A percentile compares a stretch with the other conserved stretches of the same genome.
Evolutionary conservation across 1,140 invertebrate genomes (phyloP).

Genomic region (Littorina saxatilis): DNA sequence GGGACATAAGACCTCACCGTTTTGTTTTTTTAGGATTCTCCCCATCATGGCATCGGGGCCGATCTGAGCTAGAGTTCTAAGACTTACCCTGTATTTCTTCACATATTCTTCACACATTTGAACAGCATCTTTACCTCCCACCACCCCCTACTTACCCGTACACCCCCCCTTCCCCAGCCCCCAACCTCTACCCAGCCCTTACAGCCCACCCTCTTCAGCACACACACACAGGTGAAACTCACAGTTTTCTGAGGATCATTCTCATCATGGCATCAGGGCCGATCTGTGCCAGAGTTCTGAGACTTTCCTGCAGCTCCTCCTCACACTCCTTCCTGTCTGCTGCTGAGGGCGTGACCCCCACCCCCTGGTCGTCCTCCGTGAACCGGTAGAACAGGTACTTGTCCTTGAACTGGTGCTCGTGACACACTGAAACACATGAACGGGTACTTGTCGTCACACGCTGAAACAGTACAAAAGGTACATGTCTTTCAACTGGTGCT

Average conservation of each 20-base stretch:
- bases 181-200: too few relatives aligned
- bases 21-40: too few relatives aligned
- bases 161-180: too few relatives aligned
- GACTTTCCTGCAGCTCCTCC: slow-evolving; percentile 82
- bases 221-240: slow-evolving; percentile 72
- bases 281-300: slow-evolving; percentile 82
- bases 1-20: too few relatives aligned
- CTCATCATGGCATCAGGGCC: slow-evolving; percentile 86
- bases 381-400: slow-evolving; percentile 91
- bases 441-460: slow-evolving; percentile 80
- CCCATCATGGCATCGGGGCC: slow-evolving; percentile 87
- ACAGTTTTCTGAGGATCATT: slow-evolving; percentile 89
- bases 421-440: slow-evolving; percentile 79
- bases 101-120: too few relatives aligned
- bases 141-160: too few relatives aligned
- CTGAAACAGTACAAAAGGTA: slow-evolving; percentile 88
- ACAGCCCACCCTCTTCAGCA: too few relatives aligned
- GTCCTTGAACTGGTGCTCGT: slow-evolving; percentile 89
- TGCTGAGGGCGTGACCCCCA: slow-evolving; percentile 78
- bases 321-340: slow-evolving; percentile 65
- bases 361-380: slow-evolving; percentile 81
- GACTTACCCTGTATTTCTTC: too few relatives aligned
- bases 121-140: too few relatives aligned
- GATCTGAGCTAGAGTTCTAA: slow-evolving; percentile 82
- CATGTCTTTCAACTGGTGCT: too few relatives aligned